Evolutionary conservation across 2,113 vertebrate genomes (phyloP), one percentile per base, ranked within the genome.

Genomic region (Trogon surrucura): DNA sequence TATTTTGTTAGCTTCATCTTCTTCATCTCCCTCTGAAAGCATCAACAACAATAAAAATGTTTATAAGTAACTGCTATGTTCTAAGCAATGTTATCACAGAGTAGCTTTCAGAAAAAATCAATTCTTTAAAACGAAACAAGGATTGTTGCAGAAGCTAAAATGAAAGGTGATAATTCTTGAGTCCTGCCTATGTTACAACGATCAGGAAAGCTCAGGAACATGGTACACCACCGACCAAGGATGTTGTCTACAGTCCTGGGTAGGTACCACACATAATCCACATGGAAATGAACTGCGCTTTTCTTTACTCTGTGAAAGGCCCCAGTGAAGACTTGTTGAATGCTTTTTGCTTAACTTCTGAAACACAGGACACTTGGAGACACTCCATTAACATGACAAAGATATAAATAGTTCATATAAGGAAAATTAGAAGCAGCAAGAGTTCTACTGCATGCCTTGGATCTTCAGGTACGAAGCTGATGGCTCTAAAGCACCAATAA

Each of bases 1-100:
- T n/a, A 99, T 99, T 98, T 99, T 99, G 97, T 99, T 99, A 91
- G 99, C 99, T 98, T 99, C 99, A 87, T 99, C 99, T 96, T 99
- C 99, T 97, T 99, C 99, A 94, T 99, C 99, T 89, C 99, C 99
- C 97, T 99, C 99, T 99, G 97, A 88, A 88, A 96, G 88, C 54
- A 95, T 36, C 72, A 94, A 80, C 20, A 85, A 41, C 19, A 77
- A 91, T 16, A 41, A 87, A 89, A 71, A 16, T 11, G 19, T 85
- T 77, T 93, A 29, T n/a, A 79, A 97, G 44, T 16, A 91, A 53
- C 70, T 44, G 32, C 29, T 32, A 10, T 45, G 62, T 89, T 92
- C 34, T n/a, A 95, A 57, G 23, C 70, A 88, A 86, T 5, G 2
- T 51, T 73, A 78, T 3, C 9, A 7, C 70, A 95, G 36, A 19